Percentiles rank a stretch among this genome's conserved stretches.
phyloP scores from a whole-genome alignment of 2,113 vertebrate species.

The Chionodraco myersi region DNA sequence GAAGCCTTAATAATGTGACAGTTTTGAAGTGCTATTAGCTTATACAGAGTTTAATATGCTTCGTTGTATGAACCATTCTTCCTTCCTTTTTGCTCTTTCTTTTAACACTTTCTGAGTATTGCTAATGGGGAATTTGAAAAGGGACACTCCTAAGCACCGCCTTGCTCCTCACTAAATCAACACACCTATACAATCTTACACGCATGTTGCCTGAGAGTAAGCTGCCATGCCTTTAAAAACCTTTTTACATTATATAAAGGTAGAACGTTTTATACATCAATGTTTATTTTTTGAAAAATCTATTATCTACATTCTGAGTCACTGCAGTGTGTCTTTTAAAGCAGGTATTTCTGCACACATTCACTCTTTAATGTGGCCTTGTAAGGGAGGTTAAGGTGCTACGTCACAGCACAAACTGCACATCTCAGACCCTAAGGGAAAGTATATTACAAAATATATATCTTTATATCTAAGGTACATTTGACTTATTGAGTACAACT shows the following conservation, averaged over 20 bases:
- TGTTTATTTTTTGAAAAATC: slow-evolving; percentile 45
- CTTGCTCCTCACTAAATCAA: slow-evolving; percentile 4
- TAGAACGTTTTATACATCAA: slow-evolving; percentile 37
- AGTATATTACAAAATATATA: slow-evolving; percentile 1
- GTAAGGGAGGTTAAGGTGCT: neutral
- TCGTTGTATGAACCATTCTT: slow-evolving; percentile 30
- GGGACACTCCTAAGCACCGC: slow-evolving; percentile 17
- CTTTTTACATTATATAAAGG: neutral
- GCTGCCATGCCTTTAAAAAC: slow-evolving; percentile 13
- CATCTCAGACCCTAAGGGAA: slow-evolving; percentile 22
- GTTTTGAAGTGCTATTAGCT: slow-evolving; percentile 50
- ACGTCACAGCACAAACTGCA: slow-evolving; percentile 40
- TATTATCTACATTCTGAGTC: slow-evolving; percentile 12
- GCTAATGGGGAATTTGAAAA: slow-evolving; percentile 48
- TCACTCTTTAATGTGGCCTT: slow-evolving; percentile 57
- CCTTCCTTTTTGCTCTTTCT: slow-evolving; percentile 3
- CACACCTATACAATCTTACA: slow-evolving; percentile 19
- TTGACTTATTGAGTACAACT: neutral
- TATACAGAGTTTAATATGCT: slow-evolving; percentile 34
- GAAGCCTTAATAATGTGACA: slow-evolving; percentile 68
- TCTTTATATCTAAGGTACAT: slow-evolving; percentile 17
- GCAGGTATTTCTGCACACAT: slow-evolving; percentile 46
- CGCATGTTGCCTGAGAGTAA: slow-evolving; percentile 26
- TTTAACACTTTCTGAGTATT: slow-evolving; percentile 44
- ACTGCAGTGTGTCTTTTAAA: slow-evolving; percentile 27